Conservation (phyloP, 2,797 vertebrate species). For the Trichosurus vulpecula region DNA sequence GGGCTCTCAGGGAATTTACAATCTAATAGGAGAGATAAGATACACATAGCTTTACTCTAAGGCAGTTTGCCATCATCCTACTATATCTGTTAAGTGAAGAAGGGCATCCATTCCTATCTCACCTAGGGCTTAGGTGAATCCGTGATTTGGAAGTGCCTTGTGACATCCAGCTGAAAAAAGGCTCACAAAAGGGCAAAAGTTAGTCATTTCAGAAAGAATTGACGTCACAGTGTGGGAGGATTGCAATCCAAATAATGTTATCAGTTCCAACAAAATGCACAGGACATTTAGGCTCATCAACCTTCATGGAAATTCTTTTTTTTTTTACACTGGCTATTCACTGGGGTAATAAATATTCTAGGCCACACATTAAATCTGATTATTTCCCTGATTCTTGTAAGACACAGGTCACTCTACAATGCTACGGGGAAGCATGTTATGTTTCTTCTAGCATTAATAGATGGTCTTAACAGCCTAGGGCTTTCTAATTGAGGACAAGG, state of each 20-base stretch:
- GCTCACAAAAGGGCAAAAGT: background rate
- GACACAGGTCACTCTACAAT: background rate
- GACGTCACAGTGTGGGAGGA: background rate
- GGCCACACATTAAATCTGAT: background rate
- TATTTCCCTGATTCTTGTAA: background rate
- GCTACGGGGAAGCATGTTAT: background rate
- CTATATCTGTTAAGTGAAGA: background rate
- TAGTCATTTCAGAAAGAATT: slow-evolving; percentile 12
- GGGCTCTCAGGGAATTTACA: background rate
- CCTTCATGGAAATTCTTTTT: background rate
- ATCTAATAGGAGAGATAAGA: background rate
- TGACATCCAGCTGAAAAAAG: background rate
- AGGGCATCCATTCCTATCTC: background rate
- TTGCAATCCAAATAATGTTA: slow-evolving; percentile 55
- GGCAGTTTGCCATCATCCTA: background rate
- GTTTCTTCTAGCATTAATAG: background rate
- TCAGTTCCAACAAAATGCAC: slow-evolving; percentile 47
- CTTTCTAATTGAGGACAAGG: background rate
- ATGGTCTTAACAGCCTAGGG: background rate
- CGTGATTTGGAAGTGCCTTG: background rate
- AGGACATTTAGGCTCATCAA: background rate
- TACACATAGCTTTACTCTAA: background rate
- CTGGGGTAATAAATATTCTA: background rate
- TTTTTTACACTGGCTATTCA: background rate
- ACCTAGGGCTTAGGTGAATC: background rate